Evolutionary conservation across 1,140 invertebrate genomes (phyloP).

Genomic region (Nephila pilipes): DNA sequence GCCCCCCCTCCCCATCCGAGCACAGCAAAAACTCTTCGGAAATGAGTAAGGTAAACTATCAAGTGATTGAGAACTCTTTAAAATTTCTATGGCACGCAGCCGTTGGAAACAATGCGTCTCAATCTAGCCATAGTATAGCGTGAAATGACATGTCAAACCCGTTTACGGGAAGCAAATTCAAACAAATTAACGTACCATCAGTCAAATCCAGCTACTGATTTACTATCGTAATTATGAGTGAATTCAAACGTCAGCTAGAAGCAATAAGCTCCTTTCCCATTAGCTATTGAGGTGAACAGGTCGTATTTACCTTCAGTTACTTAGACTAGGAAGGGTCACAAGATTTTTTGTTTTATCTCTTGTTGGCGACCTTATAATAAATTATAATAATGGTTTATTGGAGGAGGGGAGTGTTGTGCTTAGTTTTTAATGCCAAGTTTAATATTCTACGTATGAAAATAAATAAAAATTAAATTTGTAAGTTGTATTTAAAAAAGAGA

Average conservation of each 20-base stretch:
- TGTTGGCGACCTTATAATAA: neutral
- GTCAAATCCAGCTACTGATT: conserved; percentile 73
- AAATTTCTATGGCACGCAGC: conserved; percentile 37
- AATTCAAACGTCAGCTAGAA: conserved; percentile 56
- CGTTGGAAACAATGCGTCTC: conserved; percentile 68
- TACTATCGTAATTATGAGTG: conserved; percentile 70
- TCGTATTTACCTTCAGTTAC: conserved; percentile 55
- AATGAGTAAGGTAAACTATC: conserved; percentile 47
- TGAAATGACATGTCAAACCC: conserved; percentile 73
- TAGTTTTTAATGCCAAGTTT: too few relatives aligned
- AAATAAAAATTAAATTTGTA: too few relatives aligned
- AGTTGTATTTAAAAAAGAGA: too few relatives aligned
- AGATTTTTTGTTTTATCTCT: neutral
- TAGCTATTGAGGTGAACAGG: conserved; percentile 59
- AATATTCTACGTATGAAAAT: too few relatives aligned
- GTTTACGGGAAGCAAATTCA: conserved; percentile 71
- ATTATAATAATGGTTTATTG: too few relatives aligned
- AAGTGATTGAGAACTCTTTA: conserved; percentile 45
- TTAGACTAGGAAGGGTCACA: neutral
- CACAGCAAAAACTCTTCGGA: neutral
- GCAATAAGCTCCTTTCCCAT: conserved; percentile 56
- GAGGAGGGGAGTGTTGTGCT: too few relatives aligned
- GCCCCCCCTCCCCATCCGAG: neutral
- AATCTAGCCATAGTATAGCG: conserved; percentile 33
- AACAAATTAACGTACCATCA: conserved; percentile 74